Conservation (phyloP, 2,113 vertebrate genomes). For the Corynorhinus townsendii region DNA sequence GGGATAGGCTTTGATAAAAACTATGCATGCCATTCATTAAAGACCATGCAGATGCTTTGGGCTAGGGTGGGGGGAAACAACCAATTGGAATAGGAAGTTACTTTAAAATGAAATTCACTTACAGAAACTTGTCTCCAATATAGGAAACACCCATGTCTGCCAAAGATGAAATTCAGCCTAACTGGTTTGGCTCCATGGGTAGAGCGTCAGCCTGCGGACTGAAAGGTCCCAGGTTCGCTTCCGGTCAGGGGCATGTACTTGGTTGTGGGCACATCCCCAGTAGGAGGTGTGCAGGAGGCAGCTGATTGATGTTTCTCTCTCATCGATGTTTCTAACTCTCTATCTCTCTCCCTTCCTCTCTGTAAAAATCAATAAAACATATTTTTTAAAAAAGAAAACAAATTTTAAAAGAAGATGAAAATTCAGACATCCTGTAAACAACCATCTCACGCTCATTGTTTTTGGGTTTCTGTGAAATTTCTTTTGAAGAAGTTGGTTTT, state of each 20-base stretch:
- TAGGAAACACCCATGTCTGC: background rate
- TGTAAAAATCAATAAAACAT: too few relatives aligned
- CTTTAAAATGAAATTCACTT: conserved; percentile 38
- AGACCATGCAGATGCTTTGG: background rate
- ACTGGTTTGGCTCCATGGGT: too few relatives aligned
- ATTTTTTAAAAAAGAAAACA: too few relatives aligned
- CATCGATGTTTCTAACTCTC: too few relatives aligned
- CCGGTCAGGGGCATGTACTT: too few relatives aligned
- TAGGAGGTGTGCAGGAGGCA: too few relatives aligned
- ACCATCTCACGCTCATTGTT: conserved; percentile 1
- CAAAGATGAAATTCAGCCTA: background rate
- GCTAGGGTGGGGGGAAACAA: background rate
- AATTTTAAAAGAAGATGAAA: background rate
- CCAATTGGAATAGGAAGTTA: background rate
- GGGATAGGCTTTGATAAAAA: background rate
- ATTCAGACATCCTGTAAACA: background rate
- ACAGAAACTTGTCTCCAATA: conserved; percentile 18
- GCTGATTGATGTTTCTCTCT: too few relatives aligned
- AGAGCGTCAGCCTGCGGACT: too few relatives aligned
- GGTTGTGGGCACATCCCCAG: too few relatives aligned
- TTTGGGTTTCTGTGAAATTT: background rate
- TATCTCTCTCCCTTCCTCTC: too few relatives aligned
- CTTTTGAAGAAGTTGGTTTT: background rate
- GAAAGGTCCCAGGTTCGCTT: too few relatives aligned
- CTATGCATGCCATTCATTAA: background rate